Percentiles rank a stretch among this genome's conserved stretches.
These are phyloP conservation scores for Pseudococcus jackbeardsleyi DNA, from an alignment of 2,888 invertebrate species.

Conservation along the genomic window DNA sequence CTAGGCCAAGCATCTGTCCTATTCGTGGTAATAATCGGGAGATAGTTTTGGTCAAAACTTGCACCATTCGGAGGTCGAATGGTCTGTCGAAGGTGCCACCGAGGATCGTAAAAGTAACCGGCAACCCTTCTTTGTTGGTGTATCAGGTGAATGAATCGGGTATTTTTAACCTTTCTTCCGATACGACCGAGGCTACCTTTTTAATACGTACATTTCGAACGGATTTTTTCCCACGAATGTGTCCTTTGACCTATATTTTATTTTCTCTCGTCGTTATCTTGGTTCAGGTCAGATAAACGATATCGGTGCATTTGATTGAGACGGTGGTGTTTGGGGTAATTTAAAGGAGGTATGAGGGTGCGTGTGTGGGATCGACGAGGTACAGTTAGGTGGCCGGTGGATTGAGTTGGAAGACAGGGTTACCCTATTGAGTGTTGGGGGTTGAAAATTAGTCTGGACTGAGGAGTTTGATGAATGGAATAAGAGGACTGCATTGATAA, in stretches of 20 bases:
- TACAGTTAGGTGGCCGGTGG: not conserved
- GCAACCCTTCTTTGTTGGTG: slow-evolving; percentile 34
- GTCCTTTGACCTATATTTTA: slow-evolving; percentile 48
- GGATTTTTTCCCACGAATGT: slow-evolving; percentile 34
- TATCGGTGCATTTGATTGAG: not conserved
- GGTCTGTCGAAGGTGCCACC: not conserved
- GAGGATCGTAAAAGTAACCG: not conserved
- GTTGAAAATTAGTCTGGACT: too few relatives aligned
- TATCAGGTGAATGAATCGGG: slow-evolving; percentile 33
- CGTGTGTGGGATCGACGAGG: not conserved
- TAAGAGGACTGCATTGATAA: too few relatives aligned
- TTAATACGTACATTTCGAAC: not conserved
- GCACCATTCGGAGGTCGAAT: not conserved
- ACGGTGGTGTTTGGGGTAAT: slow-evolving; percentile 9
- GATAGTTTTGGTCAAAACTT: slow-evolving; percentile 45
- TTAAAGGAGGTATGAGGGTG: not conserved
- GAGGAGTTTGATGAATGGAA: too few relatives aligned
- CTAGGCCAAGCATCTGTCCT: slow-evolving; percentile 53
- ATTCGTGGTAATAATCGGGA: not conserved
- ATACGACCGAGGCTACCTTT: not conserved
- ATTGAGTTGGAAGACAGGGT: not conserved
- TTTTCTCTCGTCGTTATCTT: not conserved
- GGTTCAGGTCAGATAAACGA: not conserved
- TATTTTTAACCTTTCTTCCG: slow-evolving; percentile 45
- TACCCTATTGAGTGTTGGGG: not conserved